These are phyloP conservation scores for Vanacampus margaritifer DNA, from an alignment of 2,113 vertebrate species.

Conservation along the genomic window DNA sequence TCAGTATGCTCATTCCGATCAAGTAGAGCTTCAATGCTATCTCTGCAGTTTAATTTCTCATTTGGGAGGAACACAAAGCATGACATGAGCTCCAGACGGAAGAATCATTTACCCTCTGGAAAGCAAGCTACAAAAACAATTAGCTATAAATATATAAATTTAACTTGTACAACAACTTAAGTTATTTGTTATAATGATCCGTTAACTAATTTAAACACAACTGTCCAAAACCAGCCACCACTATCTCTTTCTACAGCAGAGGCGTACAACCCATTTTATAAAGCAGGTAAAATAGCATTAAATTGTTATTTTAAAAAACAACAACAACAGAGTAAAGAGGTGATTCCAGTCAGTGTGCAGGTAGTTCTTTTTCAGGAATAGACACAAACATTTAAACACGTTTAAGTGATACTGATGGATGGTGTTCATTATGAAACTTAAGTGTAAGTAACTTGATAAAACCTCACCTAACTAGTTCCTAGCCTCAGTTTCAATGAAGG, in stretches of 20 bases:
- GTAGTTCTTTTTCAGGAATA: background rate
- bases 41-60: conserved; percentile 1
- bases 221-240: background rate
- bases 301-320: background rate
- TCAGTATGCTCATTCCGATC: conserved; percentile 10
- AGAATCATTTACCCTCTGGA: conserved; percentile 8
- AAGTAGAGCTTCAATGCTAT: background rate
- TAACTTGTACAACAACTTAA: background rate
- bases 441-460: background rate
- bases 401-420: background rate
- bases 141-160: background rate
- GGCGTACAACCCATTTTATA: background rate
- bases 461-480: no score
- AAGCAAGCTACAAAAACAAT: background rate
- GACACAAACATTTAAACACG: background rate
- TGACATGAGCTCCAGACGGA: conserved; percentile 11
- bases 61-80: conserved; percentile 4
- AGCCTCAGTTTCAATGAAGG: background rate
- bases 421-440: no score
- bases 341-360: background rate
- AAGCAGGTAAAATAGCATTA: background rate
- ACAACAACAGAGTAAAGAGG: background rate
- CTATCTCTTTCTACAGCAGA: background rate
- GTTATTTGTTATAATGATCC: background rate
- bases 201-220: background rate